Evolutionary conservation across 2,888 invertebrate genomes (phyloP), one percentile per base, ranked within the genome.

Genomic region (Eristalinus aeneus): DNA sequence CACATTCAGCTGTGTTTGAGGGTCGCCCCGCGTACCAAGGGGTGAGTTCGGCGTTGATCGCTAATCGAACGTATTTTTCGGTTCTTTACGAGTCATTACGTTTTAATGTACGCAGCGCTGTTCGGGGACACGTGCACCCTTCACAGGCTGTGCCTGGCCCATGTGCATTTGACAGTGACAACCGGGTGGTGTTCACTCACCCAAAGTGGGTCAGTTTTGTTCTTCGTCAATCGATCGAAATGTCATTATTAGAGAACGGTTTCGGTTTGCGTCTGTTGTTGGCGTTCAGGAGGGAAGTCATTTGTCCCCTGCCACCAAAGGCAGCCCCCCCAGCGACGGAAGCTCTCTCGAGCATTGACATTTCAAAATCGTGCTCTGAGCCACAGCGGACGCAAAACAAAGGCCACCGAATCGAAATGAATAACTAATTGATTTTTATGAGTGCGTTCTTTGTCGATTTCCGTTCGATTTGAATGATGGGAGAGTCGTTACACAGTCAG

Each of bases 191-290:
- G 61, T 75, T 76, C 76, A 80, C 63, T 85, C 85, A 73, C 72
- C 76, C 80, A 73, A 80, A 77, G 36, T 80, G 80, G 85, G 85
- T 73, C 80, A 73, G 54, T 75, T 76, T 77, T 75, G 75, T 81
- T 77, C 61, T 77, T 54, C 12, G 46, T 58, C 76, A 85, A 85
- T 85, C 76, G 80, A 76, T 85, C 69, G 80, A 80, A 80, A 85
- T 85, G 72, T 76, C 80, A 85, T 73, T 84, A 75, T 83, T 71
- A 27, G 20, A 27, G 20, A 79, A 39, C 54, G 32, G 65, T 22
- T 32, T 31, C 54, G 32, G 65, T 22, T 32, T 31, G 34, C 64
- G 20, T 34, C 60, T 16, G 72, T 10, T 69, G 63, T 56, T 69
- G 71, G 68, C 39, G 27, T 27, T 27, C 27, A 32, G 63, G 32